Percentiles rank a stretch among this genome's conserved stretches.
Conservation (phyloP, 2,113 vertebrate species). For the Phylloscopus whistleri region DNA sequence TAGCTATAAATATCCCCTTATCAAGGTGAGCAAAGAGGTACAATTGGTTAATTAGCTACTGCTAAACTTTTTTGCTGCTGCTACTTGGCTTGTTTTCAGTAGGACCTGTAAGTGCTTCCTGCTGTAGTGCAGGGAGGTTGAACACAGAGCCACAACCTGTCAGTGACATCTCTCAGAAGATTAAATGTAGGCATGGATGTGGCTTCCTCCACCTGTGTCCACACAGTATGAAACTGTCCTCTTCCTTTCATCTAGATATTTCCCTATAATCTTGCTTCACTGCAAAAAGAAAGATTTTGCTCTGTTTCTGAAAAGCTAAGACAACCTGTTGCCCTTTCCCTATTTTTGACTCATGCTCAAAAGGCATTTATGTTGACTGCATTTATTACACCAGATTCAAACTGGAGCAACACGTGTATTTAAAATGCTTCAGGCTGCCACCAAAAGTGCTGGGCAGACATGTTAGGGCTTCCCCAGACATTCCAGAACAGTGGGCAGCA, state of each 20-base stretch:
- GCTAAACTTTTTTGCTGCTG: background rate
- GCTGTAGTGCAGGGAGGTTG: background rate
- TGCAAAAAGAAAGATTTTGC: background rate
- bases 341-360: background rate
- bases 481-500: background rate
- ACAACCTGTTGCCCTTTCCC: background rate
- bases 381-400: background rate
- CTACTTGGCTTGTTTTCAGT: background rate
- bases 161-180: background rate
- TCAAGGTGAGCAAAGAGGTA: background rate
- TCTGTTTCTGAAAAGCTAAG: background rate
- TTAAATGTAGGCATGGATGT: background rate
- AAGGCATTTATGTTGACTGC: background rate
- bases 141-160: background rate
- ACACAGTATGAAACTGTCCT: background rate
- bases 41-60: background rate
- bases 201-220: background rate
- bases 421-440: background rate
- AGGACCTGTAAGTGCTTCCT: background rate
- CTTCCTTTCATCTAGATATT: background rate
- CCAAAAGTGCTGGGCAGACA: background rate
- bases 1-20: background rate
- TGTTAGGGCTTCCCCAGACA: rapidly evolving
- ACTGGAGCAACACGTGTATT: background rate
- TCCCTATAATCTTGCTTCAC: background rate